Percentiles rank a stretch among this genome's conserved stretches.
phyloP scores from a whole-genome alignment of 2,797 vertebrate species.

The Lates japonicus region DNA sequence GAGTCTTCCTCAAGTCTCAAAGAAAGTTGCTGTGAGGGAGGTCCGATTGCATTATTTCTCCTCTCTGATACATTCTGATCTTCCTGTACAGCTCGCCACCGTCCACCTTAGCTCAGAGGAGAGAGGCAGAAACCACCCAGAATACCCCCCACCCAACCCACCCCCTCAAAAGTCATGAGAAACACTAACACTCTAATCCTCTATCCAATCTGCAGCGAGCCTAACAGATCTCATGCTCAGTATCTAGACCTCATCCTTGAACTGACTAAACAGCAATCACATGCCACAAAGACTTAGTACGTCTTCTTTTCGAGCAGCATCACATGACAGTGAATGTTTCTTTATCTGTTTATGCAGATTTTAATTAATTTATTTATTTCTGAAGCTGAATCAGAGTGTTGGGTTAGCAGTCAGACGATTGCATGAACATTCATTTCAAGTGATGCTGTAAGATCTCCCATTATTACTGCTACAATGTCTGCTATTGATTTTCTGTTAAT shows the following conservation, averaged over 20 bases:
- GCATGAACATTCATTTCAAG: slow-evolving; percentile 67
- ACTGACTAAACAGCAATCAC: slow-evolving; percentile 52
- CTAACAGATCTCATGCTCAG: slow-evolving; percentile 42
- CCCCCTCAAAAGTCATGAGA: slow-evolving; percentile 19
- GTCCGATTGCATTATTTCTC: slow-evolving; percentile 19
- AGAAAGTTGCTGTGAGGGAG: not conserved
- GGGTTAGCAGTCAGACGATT: slow-evolving; percentile 50
- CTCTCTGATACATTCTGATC: slow-evolving; percentile 34
- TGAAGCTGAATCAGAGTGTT: not conserved
- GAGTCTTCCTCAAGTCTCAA: slow-evolving; percentile 3
- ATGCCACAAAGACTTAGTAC: slow-evolving; percentile 9
- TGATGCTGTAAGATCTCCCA: slow-evolving; percentile 39
- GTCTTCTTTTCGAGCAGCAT: slow-evolving; percentile 29
- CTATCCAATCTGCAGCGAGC: slow-evolving; percentile 32
- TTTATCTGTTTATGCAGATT: slow-evolving; percentile 37
- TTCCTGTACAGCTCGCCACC: slow-evolving; percentile 38
- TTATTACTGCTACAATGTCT: slow-evolving; percentile 28
- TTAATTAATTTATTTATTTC: slow-evolving; percentile 25
- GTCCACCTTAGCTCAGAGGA: slow-evolving; percentile 26
- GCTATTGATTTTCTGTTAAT: slow-evolving; percentile 31
- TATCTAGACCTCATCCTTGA: slow-evolving; percentile 55
- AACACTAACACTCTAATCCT: slow-evolving; percentile 23
- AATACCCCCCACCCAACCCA: slow-evolving; percentile 12
- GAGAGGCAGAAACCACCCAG: slow-evolving; percentile 22
- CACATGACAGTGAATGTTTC: slow-evolving; percentile 46